These are phyloP conservation scores for Siniperca obscura DNA, from an alignment of 2,797 vertebrate species.

Conservation along the genomic window DNA sequence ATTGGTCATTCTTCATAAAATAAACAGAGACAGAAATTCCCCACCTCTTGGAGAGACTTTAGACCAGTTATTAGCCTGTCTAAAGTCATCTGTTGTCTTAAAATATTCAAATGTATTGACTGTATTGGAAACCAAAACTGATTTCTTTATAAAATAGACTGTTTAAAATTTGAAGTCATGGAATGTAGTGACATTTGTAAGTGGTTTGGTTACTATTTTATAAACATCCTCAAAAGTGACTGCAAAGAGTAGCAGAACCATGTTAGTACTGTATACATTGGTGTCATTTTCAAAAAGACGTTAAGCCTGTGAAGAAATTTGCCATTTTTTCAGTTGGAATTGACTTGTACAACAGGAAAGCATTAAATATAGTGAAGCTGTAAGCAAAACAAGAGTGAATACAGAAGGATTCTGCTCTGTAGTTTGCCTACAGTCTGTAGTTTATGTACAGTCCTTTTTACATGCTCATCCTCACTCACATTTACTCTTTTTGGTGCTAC, in stretches of 20 bases:
- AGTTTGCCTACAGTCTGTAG: background rate
- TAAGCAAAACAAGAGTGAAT: background rate
- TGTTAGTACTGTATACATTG: background rate
- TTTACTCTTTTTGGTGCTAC: slow-evolving; percentile 67
- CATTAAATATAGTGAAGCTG: background rate
- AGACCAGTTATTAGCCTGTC: slow-evolving; percentile 1
- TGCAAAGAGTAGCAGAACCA: background rate
- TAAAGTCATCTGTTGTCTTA: background rate
- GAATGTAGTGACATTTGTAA: background rate
- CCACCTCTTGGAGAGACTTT: background rate
- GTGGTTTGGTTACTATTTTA: background rate
- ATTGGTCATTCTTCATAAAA: slow-evolving; percentile 15
- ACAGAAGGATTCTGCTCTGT: background rate
- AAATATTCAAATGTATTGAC: slow-evolving; percentile 4
- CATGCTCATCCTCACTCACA: slow-evolving; percentile 52
- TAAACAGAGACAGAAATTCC: slow-evolving; percentile 4
- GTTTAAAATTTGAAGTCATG: background rate
- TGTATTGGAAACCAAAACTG: background rate
- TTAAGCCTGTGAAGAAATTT: background rate
- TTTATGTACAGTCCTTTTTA: slow-evolving; percentile 31
- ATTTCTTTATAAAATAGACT: background rate
- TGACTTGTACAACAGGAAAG: background rate
- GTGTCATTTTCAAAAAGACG: background rate
- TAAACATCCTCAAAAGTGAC: background rate
- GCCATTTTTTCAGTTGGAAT: background rate